A percentile compares a stretch with the other conserved stretches of the same genome.
phyloP scores from a whole-genome alignment of 1,140 invertebrate genomes.

The Papilio polyxenes region DNA sequence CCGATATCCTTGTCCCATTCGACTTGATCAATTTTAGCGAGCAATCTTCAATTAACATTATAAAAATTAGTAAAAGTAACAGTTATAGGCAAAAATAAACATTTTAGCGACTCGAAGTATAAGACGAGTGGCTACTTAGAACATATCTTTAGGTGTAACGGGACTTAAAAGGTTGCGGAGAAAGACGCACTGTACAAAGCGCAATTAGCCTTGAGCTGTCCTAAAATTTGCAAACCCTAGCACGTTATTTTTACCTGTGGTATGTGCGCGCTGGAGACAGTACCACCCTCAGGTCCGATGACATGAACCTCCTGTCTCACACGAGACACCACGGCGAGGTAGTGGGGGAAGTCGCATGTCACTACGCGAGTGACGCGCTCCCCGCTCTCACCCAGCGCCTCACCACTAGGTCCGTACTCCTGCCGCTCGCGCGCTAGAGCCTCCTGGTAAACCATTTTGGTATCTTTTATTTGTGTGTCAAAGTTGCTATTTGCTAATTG shows the following conservation, averaged over 20 bases:
- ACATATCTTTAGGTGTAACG: too few species aligned
- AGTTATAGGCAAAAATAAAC: too few species aligned
- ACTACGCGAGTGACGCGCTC: constrained; percentile 93
- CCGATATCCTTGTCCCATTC: too few species aligned
- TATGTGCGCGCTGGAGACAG: constrained; percentile 96
- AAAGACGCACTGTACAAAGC: too few species aligned
- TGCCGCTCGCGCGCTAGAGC: constrained; percentile 93
- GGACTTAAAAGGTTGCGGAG: too few species aligned
- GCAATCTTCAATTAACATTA: too few species aligned
- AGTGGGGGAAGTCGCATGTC: constrained; percentile 97
- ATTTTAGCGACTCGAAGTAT: too few species aligned
- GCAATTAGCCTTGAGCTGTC: too few species aligned
- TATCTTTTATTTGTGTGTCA: neutral
- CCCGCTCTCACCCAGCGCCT: constrained; percentile 65
- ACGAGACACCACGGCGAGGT: constrained; percentile 96
- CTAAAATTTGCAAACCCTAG: neutral
- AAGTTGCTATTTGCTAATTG: neutral
- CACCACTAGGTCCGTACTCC: constrained; percentile 86
- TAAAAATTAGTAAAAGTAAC: too few species aligned
- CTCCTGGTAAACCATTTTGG: constrained; percentile 86
- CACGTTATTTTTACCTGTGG: constrained; percentile 83
- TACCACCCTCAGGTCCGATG: constrained; percentile 96
- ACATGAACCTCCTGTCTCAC: constrained; percentile 96
- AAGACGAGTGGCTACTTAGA: too few species aligned
- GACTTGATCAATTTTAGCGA: neutral